Percentiles rank a stretch among this genome's conserved stretches.
phyloP scores from a whole-genome alignment of 2,113 vertebrate genomes.

The Tachysurus fulvidraco region DNA sequence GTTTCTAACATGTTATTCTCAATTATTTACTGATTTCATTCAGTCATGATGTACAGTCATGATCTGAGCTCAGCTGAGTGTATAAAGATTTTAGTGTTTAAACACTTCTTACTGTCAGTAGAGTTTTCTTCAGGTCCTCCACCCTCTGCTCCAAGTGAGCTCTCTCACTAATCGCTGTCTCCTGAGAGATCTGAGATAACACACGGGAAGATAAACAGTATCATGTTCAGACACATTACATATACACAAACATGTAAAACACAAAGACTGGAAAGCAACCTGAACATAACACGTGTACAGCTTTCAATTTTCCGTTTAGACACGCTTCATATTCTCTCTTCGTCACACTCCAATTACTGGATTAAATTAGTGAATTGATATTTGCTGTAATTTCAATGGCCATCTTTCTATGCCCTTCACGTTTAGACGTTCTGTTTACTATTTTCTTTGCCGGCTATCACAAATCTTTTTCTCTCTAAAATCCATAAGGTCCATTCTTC shows the following conservation, averaged over 20 bases:
- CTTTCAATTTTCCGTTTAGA: conserved; percentile 27
- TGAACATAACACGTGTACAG: neutral
- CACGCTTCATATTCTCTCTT: neutral
- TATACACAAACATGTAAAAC: neutral
- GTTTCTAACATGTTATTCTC: neutral
- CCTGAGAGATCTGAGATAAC: conserved; percentile 77
- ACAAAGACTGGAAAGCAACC: conserved; percentile 10
- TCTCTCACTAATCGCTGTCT: conserved; percentile 76
- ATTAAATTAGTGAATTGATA: too few relatives aligned
- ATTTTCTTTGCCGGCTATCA: neutral
- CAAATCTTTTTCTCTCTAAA: neutral
- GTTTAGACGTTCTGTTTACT: neutral
- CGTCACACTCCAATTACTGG: neutral
- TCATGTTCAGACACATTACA: neutral
- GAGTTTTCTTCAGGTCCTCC: conserved; percentile 76
- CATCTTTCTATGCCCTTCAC: neutral
- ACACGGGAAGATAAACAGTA: conserved; percentile 34
- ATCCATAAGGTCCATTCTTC: neutral
- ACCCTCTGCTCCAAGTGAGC: conserved; percentile 78
- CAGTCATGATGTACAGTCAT: neutral
- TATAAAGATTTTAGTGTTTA: conserved; percentile 1
- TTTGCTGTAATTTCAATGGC: neutral
- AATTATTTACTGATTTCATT: neutral
- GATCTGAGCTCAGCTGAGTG: neutral
- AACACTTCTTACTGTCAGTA: conserved; percentile 70